Conservation (phyloP, 2,888 invertebrate species). For the Philopedon plagiatum region DNA sequence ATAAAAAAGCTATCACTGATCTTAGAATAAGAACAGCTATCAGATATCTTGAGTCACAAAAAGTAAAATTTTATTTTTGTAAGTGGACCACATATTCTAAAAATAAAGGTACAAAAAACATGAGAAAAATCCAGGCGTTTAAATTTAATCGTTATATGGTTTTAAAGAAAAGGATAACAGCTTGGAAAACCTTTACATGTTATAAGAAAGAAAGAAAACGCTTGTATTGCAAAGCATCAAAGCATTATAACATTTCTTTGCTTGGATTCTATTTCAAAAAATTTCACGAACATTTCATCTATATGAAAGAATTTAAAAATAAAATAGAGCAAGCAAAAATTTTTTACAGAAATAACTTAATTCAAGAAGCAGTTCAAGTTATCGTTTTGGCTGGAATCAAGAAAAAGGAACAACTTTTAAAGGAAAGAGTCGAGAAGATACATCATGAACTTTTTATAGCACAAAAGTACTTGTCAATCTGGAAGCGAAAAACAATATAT, state of each 20-base stretch:
- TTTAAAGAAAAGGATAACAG: slow-evolving; percentile 28
- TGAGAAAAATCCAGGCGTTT: slow-evolving; percentile 4
- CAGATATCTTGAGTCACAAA: slow-evolving; percentile 13
- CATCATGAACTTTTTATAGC: slow-evolving; percentile 54
- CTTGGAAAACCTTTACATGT: slow-evolving; percentile 48
- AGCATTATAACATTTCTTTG: slow-evolving; percentile 32
- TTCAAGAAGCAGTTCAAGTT: slow-evolving; percentile 54
- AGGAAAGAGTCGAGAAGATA: slow-evolving; percentile 43
- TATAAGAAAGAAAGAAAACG: slow-evolving; percentile 38
- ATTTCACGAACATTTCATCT: slow-evolving; percentile 13
- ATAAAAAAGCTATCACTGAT: slow-evolving; percentile 28
- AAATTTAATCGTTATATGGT: slow-evolving; percentile 28
- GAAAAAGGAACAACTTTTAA: slow-evolving; percentile 52
- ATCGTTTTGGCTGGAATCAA: slow-evolving; percentile 55
- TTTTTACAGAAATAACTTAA: slow-evolving; percentile 54
- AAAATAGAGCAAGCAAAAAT: slow-evolving; percentile 55
- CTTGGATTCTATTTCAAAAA: slow-evolving; percentile 14
- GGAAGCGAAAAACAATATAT: slow-evolving; percentile 57
- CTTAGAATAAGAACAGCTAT: background rate
- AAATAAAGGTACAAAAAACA: background rate
- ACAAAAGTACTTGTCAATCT: slow-evolving; percentile 59
- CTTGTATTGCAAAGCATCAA: slow-evolving; percentile 27
- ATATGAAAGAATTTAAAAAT: slow-evolving; percentile 43
- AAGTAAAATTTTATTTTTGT: slow-evolving; percentile 32
- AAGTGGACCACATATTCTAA: slow-evolving; percentile 29